Base-by-base conservation (phyloP, 2,797 vertebrate genomes). In the Smutsia temminckii region DNA sequence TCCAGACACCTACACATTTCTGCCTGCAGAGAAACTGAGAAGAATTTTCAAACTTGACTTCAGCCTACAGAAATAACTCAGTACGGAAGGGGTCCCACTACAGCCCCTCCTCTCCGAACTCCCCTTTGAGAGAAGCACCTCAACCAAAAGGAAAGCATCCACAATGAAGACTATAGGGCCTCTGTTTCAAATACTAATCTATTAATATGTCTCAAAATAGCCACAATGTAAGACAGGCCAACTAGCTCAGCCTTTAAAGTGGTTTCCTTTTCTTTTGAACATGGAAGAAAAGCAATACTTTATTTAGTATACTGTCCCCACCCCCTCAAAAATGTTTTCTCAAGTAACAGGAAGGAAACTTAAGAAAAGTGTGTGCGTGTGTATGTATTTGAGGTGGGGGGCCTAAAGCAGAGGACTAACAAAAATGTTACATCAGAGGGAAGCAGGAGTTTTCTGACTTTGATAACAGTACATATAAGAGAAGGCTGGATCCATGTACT, bases 161-260 rank as follows among this genome's bases (percentile, higher is more conserved):
- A 74, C 32, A 85, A 79, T 46, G 40, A 40, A 66, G 14, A 75
- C 9, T 57, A 55, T 12, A 25, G 55, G 12, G 18, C 3, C 12
- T 83, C n/a, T 84, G 6, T 72, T 46, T 25, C 69, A 96, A 87
- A 81, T 86, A 90, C 89, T 86, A 83, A 87, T 16, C 29, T 91
- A 77, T 57, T 49, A 75, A 79, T 71, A 81, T 49, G 57, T 71
- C 49, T 18, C 80, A 69, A 89, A 95, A 59, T 25, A 71, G 32
- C 27, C 27, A 95, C 18, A 55, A 84, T 90, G 49, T n/a, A 88
- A 84, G 53, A 57, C 37, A 94, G 81, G 55, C 57, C 74, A 92
- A 72, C 37, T 49, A 64, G 32, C 21, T 59, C 40, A 71, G 63
- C 27, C 34, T 42, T 84, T 55, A 94, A 77, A 89, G 89, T 16